Evolutionary conservation across 2,888 invertebrate species (phyloP).

Genomic region (Eudasyphora cyanicolor): DNA sequence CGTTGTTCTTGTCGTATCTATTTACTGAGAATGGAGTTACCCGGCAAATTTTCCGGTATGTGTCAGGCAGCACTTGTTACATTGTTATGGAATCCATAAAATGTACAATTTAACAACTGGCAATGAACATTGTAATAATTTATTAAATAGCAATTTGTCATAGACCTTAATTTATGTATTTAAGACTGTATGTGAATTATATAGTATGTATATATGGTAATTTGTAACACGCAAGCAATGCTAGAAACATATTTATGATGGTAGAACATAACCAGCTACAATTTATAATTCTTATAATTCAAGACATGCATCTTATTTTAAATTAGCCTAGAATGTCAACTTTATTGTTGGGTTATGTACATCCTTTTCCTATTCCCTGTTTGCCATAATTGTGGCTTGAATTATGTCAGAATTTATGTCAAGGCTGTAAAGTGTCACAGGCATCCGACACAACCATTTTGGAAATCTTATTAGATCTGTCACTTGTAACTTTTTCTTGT

Average conservation of each 20-base stretch:
- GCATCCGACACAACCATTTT: neutral
- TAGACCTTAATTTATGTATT: neutral
- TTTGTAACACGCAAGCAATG: neutral
- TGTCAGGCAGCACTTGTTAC: constrained; percentile 29
- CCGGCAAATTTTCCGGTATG: neutral
- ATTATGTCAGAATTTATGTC: neutral
- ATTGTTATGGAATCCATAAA: neutral
- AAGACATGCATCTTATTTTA: neutral
- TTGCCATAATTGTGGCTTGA: neutral
- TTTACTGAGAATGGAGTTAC: neutral
- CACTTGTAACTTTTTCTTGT: neutral
- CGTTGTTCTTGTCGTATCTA: neutral
- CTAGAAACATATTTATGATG: neutral
- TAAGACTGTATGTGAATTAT: neutral
- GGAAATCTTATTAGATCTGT: neutral
- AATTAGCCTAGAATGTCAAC: too few species aligned
- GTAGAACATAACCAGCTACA: neutral
- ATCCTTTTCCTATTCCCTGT: neutral
- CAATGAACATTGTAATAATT: neutral
- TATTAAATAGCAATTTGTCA: neutral
- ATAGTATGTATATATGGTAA: neutral
- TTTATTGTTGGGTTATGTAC: neutral
- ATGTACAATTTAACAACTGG: neutral
- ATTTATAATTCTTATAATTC: too few species aligned
- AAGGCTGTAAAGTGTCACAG: neutral